These are phyloP conservation scores for Apamea crenata DNA, from an alignment of 2,888 invertebrate genomes.

Conservation along the genomic window DNA sequence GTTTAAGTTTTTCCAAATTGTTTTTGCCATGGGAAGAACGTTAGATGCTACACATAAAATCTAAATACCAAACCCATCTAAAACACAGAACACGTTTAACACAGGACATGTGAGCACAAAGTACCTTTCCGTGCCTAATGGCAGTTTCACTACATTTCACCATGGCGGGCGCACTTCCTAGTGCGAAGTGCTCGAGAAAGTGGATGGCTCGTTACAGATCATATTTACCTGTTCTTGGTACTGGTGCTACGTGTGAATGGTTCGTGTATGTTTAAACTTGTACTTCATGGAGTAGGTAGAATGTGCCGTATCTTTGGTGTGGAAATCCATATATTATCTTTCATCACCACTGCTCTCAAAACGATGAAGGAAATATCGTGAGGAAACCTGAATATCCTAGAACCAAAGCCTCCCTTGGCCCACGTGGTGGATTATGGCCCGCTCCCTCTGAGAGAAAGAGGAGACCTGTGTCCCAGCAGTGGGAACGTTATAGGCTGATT, in stretches of 20 bases:
- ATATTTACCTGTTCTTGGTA: constrained; percentile 50
- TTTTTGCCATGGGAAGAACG: too few relatives aligned
- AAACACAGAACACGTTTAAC: constrained; percentile 13
- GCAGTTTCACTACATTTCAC: constrained; percentile 57
- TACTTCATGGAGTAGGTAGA: background rate
- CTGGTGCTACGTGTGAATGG: constrained; percentile 14
- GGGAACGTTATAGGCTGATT: too few relatives aligned
- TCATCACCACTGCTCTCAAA: too few relatives aligned
- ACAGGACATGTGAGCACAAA: constrained; percentile 41
- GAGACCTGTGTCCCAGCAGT: too few relatives aligned
- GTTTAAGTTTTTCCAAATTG: too few relatives aligned
- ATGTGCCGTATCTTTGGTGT: background rate
- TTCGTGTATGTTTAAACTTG: background rate
- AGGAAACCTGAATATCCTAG: too few relatives aligned
- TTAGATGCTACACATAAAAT: background rate
- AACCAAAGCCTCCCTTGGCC: too few relatives aligned
- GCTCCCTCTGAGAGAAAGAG: too few relatives aligned
- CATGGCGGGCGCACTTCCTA: constrained; percentile 42
- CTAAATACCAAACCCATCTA: background rate
- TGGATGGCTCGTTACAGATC: constrained; percentile 54
- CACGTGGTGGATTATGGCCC: too few relatives aligned
- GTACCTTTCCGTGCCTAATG: constrained; percentile 43
- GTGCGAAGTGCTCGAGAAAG: constrained; percentile 45
- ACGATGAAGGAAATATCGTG: too few relatives aligned
- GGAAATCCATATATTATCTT: background rate